These are phyloP conservation scores for Hyaena hyaena DNA, from an alignment of 2,113 vertebrate genomes.

Conservation along the genomic window DNA sequence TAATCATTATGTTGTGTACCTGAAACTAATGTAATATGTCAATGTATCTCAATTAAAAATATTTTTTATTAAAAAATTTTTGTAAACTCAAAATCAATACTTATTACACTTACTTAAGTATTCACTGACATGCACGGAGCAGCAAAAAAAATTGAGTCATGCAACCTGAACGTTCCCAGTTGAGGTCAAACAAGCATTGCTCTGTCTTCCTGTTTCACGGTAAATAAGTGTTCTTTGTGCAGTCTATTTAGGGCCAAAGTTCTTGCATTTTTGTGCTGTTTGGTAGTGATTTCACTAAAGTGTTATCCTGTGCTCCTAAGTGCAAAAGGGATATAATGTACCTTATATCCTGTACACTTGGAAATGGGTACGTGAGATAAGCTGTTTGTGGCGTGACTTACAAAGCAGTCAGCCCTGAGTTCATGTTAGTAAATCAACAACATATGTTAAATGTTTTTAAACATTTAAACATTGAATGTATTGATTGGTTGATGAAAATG, in stretches of 20 bases:
- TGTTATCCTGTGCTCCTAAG: not conserved
- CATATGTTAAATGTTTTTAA: not conserved
- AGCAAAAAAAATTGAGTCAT: not conserved
- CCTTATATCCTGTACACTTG: no score
- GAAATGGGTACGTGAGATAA: not conserved
- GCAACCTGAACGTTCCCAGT: not conserved
- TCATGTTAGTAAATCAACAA: not conserved
- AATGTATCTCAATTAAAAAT: not conserved
- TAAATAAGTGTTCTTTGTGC: not conserved
- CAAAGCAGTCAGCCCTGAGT: not conserved
- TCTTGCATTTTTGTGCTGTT: not conserved
- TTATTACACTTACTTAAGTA: not conserved
- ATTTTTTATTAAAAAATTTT: not conserved
- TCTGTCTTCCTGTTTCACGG: not conserved
- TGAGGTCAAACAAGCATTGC: not conserved
- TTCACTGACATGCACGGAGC: not conserved
- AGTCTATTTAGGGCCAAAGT: no score
- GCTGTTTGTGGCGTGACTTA: not conserved
- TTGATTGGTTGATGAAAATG: not conserved
- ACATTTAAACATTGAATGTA: no score
- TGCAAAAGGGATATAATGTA: not conserved
- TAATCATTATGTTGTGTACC: not conserved
- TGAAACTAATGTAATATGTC: not conserved
- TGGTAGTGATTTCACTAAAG: not conserved
- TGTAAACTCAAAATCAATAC: not conserved